These are phyloP conservation scores for Cyphomyrus discorhynchus DNA, from an alignment of 2,113 vertebrate species.

Conservation along the genomic window DNA sequence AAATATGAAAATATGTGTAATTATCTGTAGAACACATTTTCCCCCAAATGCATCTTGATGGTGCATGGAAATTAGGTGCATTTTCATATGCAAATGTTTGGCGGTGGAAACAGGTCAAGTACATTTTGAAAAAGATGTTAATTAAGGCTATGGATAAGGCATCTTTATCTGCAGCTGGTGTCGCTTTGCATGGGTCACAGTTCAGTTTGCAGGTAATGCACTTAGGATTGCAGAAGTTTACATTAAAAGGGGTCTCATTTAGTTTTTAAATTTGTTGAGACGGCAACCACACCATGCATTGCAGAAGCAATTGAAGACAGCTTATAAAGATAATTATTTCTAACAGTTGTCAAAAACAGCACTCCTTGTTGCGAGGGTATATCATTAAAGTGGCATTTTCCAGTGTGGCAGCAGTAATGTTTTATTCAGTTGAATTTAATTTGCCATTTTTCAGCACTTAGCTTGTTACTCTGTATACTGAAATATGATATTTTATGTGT, in stretches of 20 bases:
- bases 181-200: slow-evolving; percentile 21
- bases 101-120: slow-evolving; percentile 22
- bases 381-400: slow-evolving; percentile 14
- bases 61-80: slow-evolving; percentile 6
- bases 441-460: slow-evolving; percentile 5
- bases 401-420: background rate
- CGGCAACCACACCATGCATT: slow-evolving; percentile 12
- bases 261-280: slow-evolving; percentile 32
- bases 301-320: background rate
- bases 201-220: slow-evolving; percentile 32
- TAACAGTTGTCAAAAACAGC: background rate
- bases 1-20: background rate
- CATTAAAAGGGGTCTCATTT: slow-evolving; percentile 28
- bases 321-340: slow-evolving; percentile 10
- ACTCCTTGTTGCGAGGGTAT: background rate
- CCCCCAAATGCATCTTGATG: background rate
- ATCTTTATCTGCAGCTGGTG: slow-evolving; percentile 10
- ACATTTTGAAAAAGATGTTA: slow-evolving; percentile 5
- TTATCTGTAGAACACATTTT: background rate
- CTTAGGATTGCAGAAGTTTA: slow-evolving; percentile 25
- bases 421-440: background rate
- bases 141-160: background rate
- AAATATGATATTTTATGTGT: background rate
- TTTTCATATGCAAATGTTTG: slow-evolving; percentile 1
- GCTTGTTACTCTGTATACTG: background rate